Evolutionary conservation across 2,888 invertebrate genomes (phyloP), one percentile per base, ranked within the genome.

Genomic region (Cryptocephalus moraei): DNA sequence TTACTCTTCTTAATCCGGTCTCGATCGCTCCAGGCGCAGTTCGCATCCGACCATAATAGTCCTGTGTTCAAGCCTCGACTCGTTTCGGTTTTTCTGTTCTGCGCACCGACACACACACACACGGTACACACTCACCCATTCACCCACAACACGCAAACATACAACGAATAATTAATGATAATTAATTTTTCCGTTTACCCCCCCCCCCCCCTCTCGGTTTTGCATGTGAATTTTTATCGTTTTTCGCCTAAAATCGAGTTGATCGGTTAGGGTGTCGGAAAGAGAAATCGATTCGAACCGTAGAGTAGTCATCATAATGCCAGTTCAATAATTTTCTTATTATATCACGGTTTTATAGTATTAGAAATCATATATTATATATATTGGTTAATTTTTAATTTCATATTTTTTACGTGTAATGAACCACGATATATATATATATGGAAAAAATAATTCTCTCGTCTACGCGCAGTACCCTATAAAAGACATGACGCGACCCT

Each of bases 401-500:
- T 61, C 2, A 36, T 36, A 36, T 36, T 11, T 36, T 22, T 22
- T 22, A 12, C 40, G 47, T 48, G 44, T 48, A 45, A 41, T 38
- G 41, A 11, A 33, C 39, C 34, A 32, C 47, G 47, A 40, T 36
- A 36, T 11, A 44, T 47, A 44, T 22, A n/a, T 36, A 33, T 31
- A 22, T 22, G 22, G 22, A 22, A 32, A 9, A 36, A 36, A 4
- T 36, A 12, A 44, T 45, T 47, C 41, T 48, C 50, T 46, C 50
- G 43, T 55, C 51, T 51, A 49, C 47, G 50, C 54, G 52, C 49
- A 52, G 50, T 49, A 52, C 49, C 50, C 48, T 56, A 57, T 58
- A 63, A 66, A 68, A 68, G 67, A 68, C 67, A 67, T 64, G 64
- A 66, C 64, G 66, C 66, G 66, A 65, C 66, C 66, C 65, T 63